phyloP scores from a whole-genome alignment of 2,113 vertebrate species.

The Cynopterus brachyotis region DNA sequence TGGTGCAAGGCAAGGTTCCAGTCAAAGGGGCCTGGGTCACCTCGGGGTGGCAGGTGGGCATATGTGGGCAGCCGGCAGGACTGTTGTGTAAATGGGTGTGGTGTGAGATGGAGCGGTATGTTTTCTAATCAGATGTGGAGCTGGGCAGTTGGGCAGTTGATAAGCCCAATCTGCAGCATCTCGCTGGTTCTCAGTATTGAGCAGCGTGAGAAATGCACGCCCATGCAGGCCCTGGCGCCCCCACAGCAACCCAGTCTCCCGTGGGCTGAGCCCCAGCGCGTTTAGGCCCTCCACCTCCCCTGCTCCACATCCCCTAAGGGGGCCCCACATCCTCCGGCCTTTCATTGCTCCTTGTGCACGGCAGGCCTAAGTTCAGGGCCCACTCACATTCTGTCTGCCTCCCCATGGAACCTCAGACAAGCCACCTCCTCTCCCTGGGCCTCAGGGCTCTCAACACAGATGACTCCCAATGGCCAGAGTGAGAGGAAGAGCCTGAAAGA shows the following conservation, averaged over 20 bases:
- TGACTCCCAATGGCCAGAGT: neutral
- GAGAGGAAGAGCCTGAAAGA: no score
- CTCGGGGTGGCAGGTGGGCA: neutral
- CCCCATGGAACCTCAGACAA: neutral
- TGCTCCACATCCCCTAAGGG: neutral
- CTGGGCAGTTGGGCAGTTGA: neutral
- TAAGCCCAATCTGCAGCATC: neutral
- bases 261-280: neutral
- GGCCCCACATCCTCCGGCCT: neutral
- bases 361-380: neutral
- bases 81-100: neutral
- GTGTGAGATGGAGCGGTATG: neutral
- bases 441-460: neutral
- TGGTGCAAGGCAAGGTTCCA: no score
- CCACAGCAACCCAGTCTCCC: neutral
- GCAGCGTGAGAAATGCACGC: neutral
- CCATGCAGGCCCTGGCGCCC: no score
- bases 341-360: neutral
- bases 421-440: neutral
- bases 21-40: neutral
- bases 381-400: neutral
- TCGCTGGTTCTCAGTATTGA: neutral
- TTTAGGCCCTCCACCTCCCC: neutral
- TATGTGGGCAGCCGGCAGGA: neutral
- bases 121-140: neutral